Base-by-base conservation (phyloP, 2,113 vertebrate species). In the Dasyornis broadbenti region DNA sequence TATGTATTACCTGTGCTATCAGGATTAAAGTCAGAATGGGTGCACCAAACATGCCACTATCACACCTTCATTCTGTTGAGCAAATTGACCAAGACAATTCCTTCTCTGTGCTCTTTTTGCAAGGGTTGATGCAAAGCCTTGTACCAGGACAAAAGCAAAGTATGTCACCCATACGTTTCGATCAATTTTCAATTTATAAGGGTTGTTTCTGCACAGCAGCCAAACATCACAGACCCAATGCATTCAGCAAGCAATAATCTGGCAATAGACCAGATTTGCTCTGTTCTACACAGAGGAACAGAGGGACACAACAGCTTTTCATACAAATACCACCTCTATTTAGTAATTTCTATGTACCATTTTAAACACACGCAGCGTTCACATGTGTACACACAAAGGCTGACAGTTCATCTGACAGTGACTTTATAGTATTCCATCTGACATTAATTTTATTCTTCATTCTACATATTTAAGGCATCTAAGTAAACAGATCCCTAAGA, bases 141-240 rank as follows among this genome's bases (percentile, higher is more conserved):
- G 0, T 12, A 44, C 15, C 12, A 18, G 18, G 6, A n/a, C 17
- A 75, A 68, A 82, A 65, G 53, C 24, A 84, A 54, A 70, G 35
- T 7, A 57, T 0, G 0, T n/a, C 2, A 2, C 15, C 27, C 60
- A 33, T 27, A 21, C 0, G 3, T 39, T 78, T 75, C 87, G 70
- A 12, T 27, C 26, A 15, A 7, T 21, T 84, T 81, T 92, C 31
- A 28, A 27, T 70, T 49, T 66, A 13, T 31, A 53, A 71, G 13
- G 7, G 27, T 6, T 54, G 27, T 50, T 84, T 47, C 52, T 59
- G 65, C 64, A 87, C 15, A 78, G 53, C 31, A 87, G 39, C 44
- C 68, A 69, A 91, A 77, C 9, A 23, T 57, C 59, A 65, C 42
- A 89, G 42, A 66, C n/a, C 10, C 44, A 12, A 40, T 17, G 40